Conservation (phyloP, 2,797 vertebrate genomes). For the Apogon talboti region DNA sequence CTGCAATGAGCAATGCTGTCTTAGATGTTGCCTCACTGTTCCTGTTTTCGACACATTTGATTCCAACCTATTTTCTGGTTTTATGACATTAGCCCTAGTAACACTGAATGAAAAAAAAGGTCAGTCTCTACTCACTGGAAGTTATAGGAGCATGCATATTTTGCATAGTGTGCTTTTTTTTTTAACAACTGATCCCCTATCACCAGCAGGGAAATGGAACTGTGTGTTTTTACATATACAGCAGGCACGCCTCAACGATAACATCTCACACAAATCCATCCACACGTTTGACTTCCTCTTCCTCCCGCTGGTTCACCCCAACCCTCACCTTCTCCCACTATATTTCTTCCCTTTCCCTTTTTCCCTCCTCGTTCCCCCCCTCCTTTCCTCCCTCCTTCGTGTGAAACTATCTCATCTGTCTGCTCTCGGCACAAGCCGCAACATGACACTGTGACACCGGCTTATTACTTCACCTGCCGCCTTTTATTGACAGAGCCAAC, state of each 20-base stretch:
- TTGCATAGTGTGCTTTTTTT: no score
- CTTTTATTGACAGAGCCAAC: slow-evolving; percentile 79
- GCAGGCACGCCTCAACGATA: slow-evolving; percentile 17
- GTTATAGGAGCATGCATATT: no score
- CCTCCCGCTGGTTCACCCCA: not conserved
- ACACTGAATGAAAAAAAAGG: not conserved
- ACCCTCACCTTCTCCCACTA: slow-evolving; percentile 4
- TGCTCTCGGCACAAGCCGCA: slow-evolving; percentile 78
- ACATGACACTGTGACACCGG: slow-evolving; percentile 79
- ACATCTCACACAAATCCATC: slow-evolving; percentile 18
- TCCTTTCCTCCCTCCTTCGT: slow-evolving; percentile 66
- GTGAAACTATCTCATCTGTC: slow-evolving; percentile 78
- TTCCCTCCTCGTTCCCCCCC: slow-evolving; percentile 14
- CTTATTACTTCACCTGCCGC: slow-evolving; percentile 79
- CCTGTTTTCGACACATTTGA: slow-evolving; percentile 32
- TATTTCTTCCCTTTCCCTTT: slow-evolving; percentile 36
- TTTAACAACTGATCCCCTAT: not conserved
- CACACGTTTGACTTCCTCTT: slow-evolving; percentile 28
- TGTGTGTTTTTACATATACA: slow-evolving; percentile 26
- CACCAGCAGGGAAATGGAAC: slow-evolving; percentile 30
- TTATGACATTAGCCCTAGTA: not conserved
- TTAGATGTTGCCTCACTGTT: slow-evolving; percentile 41
- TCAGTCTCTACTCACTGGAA: no score
- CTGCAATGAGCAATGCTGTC: slow-evolving; percentile 18
- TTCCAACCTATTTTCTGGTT: not conserved